Evolutionary conservation across 35 echinoderm and acorn worm genomes (phyloP), one percentile per base, ranked within the genome.

Genomic region (Antedon bifida): DNA sequence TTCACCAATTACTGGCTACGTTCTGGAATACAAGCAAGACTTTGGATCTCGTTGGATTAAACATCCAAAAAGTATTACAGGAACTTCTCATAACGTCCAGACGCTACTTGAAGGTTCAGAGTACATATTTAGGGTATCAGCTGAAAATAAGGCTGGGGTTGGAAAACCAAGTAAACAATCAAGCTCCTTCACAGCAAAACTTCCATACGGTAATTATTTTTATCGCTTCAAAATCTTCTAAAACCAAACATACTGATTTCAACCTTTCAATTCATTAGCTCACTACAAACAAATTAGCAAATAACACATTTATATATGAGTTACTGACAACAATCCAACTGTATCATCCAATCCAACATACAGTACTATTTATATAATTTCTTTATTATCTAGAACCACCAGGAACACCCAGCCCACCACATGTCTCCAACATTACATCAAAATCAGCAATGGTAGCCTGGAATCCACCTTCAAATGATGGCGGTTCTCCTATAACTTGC

Each of bases 141-240:
- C 94, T 39, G 78, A 89, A 79, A 97, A 97, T 79, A 89, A 83
- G 75, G 78, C 92, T 46, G 94, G 94, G 33, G 90, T 92, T 38
- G 92, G 94, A 80, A 90, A 97, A 76, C 87, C 94, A 80, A 97
- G 94, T 79, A 77, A 87, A 83, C 86, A 77, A 36, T 85, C 91
- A 33, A 85, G 78, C 74, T 74, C 87, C 28, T 64, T 88, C 46
- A 83, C 77, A 73, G 91, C 91, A 33, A 93, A 93, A 74, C 55
- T 80, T 86, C 91, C 91, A 39, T 93, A 93, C 81, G 91, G 91
- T 93, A 89, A 86, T n/a, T n/a, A n/a, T n/a, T n/a, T n/a, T n/a
- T n/a, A n/a, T n/a, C n/a, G n/a, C n/a, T n/a, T n/a, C n/a, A n/a
- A n/a, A n/a, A n/a, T n/a, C n/a, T n/a, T n/a, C n/a, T n/a, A n/a